These are phyloP conservation scores for Megalonaias nervosa DNA, from an alignment of 1,140 invertebrate genomes.

Conservation along the genomic window DNA sequence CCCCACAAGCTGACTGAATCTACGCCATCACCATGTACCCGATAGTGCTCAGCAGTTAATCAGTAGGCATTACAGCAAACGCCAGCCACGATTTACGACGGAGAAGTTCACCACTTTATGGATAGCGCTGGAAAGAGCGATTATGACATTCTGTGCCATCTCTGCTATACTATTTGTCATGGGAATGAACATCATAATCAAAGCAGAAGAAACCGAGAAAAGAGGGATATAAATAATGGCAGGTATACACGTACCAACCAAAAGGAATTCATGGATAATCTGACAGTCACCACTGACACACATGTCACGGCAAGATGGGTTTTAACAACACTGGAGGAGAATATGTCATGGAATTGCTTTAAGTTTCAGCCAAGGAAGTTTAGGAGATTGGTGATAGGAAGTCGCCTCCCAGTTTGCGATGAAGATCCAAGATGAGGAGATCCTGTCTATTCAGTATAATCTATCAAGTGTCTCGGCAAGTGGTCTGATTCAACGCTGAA, in stretches of 20 bases:
- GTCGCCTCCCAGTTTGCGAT: constrained; percentile 8
- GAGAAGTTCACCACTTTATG: too few relatives aligned
- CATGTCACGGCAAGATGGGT: constrained; percentile 37
- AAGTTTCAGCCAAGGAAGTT: constrained; percentile 14
- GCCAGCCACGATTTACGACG: too few relatives aligned
- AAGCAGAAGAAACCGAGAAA: too few relatives aligned
- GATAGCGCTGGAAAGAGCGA: too few relatives aligned
- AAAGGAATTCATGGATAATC: constrained; percentile 35
- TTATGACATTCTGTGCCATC: too few relatives aligned
- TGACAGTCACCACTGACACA: constrained; percentile 28
- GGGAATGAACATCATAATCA: too few relatives aligned
- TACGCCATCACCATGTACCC: too few relatives aligned
- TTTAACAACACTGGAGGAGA: constrained; percentile 24
- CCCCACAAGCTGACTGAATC: too few relatives aligned
- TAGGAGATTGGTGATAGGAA: constrained; percentile 8
- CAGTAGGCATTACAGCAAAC: too few relatives aligned
- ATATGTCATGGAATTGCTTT: constrained; percentile 15
- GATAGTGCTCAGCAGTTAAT: too few relatives aligned
- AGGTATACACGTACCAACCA: constrained; percentile 6
- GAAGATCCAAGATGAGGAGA: constrained; percentile 14
- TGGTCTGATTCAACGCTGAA: constrained; percentile 25
- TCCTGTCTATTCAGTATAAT: constrained; percentile 6
- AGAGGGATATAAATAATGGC: too few relatives aligned
- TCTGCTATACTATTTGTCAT: too few relatives aligned
- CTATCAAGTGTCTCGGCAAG: constrained; percentile 32